phyloP scores from a whole-genome alignment of 1,140 invertebrate species.

The Goniozus legneri region DNA sequence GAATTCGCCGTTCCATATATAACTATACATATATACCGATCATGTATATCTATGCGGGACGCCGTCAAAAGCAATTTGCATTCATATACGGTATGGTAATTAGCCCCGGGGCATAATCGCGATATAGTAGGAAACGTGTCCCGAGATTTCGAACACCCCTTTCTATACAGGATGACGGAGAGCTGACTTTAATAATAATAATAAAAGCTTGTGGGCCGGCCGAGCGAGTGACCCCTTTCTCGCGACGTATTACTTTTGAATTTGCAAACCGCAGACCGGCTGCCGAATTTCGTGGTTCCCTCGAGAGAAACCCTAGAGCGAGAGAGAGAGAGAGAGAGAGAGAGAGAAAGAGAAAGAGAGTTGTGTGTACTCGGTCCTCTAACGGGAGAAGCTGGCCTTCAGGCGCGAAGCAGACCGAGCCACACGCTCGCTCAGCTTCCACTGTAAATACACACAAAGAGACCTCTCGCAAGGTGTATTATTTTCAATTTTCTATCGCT shows the following conservation, averaged over 20 bases:
- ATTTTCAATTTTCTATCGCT: too few relatives aligned
- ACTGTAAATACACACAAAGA: too few relatives aligned
- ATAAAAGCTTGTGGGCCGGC: constrained; percentile 8
- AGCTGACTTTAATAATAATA: constrained; percentile 28
- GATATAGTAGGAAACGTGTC: constrained; percentile 23
- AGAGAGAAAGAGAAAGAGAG: too few relatives aligned
- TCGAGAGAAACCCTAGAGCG: too few relatives aligned
- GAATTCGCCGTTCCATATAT: constrained; percentile 25
- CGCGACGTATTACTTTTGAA: constrained; percentile 27
- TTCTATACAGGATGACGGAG: too few relatives aligned
- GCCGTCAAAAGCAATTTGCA: constrained; percentile 33
- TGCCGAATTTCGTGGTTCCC: too few relatives aligned
- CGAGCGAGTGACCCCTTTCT: background rate
- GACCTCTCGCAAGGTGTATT: too few relatives aligned
- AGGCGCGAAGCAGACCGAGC: too few relatives aligned
- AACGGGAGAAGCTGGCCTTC: too few relatives aligned
- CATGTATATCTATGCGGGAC: constrained; percentile 11
- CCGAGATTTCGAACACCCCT: constrained; percentile 12
- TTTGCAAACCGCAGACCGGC: constrained; percentile 21
- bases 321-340: too few relatives aligned
- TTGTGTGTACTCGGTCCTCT: too few relatives aligned
- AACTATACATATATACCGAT: constrained; percentile 13
- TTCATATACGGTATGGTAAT: constrained; percentile 50
- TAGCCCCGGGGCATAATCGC: constrained; percentile 35
- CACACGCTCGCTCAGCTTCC: too few relatives aligned